These are phyloP conservation scores for Solen grandis DNA, from an alignment of 1,140 invertebrate genomes.

Conservation along the genomic window DNA sequence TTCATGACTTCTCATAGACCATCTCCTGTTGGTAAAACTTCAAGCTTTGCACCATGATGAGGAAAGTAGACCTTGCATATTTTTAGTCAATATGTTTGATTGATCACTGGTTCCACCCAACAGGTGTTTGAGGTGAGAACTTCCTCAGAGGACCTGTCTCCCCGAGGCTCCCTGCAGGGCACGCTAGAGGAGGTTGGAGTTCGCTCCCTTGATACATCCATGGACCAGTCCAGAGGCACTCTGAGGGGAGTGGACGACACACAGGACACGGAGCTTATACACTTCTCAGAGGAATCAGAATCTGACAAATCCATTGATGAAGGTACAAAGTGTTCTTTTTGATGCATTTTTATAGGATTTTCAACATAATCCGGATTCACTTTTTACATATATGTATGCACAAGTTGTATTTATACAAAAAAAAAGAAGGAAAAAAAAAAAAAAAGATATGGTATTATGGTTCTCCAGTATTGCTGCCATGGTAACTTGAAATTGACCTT, in stretches of 20 bases:
- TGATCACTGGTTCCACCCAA: no score
- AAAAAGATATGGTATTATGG: no score
- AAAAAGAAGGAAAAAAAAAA: no score
- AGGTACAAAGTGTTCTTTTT: neutral
- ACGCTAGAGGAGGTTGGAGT: constrained; percentile 35
- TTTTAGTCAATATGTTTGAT: no score
- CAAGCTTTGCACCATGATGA: no score
- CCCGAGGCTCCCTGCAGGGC: constrained; percentile 9
- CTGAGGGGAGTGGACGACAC: constrained; percentile 45
- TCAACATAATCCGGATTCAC: no score
- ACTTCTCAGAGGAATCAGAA: constrained; percentile 36
- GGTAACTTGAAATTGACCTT: neutral
- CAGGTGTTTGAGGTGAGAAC: constrained; percentile 32
- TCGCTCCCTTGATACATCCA: constrained; percentile 36
- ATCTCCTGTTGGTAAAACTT: no score
- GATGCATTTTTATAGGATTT: no score
- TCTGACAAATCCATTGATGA: constrained; percentile 44
- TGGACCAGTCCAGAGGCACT: constrained; percentile 47
- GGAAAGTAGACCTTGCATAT: no score
- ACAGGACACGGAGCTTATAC: constrained; percentile 41
- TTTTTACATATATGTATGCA: no score
- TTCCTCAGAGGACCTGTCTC: neutral
- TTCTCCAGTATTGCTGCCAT: neutral
- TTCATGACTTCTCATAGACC: no score
- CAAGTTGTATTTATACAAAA: no score